These are phyloP conservation scores for Osmerus eperlanus DNA, from an alignment of 2,113 vertebrate genomes.

Conservation along the genomic window DNA sequence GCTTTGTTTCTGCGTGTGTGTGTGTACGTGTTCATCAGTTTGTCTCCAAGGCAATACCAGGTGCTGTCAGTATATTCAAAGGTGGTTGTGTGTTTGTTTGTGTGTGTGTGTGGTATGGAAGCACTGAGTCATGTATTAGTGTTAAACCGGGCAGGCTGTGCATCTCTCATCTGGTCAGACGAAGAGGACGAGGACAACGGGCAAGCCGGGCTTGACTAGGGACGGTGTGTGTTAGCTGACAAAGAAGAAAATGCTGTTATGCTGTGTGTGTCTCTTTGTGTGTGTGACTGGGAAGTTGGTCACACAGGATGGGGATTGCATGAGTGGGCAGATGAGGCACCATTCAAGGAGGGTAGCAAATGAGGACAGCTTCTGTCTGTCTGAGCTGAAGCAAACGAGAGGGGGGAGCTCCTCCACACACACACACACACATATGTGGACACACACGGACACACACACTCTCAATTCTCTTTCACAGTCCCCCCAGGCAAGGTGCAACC, in stretches of 20 bases:
- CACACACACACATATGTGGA: slow-evolving; percentile 4
- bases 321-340: slow-evolving; percentile 48
- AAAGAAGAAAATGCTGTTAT: too few species aligned
- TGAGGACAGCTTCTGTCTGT: slow-evolving; percentile 62
- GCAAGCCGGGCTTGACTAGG: too few species aligned
- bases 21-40: neutral
- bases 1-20: slow-evolving; percentile 19
- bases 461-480: slow-evolving; percentile 5
- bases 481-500: slow-evolving; percentile 15
- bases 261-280: neutral
- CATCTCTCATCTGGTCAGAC: too few species aligned
- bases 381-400: slow-evolving; percentile 45
- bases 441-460: slow-evolving; percentile 21
- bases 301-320: slow-evolving; percentile 21
- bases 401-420: slow-evolving; percentile 30
- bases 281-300: neutral
- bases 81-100: neutral
- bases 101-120: slow-evolving; percentile 1
- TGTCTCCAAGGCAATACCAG: neutral
- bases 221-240: too few species aligned
- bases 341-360: slow-evolving; percentile 62
- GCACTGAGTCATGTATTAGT: too few species aligned
- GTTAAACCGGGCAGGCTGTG: too few species aligned
- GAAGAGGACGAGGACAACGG: too few species aligned
- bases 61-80: too few species aligned